A percentile compares a stretch with the other conserved stretches of the same genome.
Evolutionary conservation across 2,888 invertebrate genomes (phyloP).

Genomic region (Deilephila elpenor): DNA sequence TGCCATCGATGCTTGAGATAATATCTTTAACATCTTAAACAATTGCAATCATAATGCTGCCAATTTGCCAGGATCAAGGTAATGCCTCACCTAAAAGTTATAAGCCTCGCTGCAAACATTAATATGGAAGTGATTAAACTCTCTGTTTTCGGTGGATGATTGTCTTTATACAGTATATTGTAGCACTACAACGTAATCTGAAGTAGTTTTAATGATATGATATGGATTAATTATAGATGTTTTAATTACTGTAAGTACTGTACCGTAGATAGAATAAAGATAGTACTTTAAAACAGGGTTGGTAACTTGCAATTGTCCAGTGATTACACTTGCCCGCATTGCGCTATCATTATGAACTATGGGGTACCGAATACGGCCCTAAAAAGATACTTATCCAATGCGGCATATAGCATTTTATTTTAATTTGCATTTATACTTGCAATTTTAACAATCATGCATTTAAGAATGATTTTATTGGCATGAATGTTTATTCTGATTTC

Average conservation of each 20-base stretch:
- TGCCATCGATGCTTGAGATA: background rate
- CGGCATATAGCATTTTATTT: too few relatives aligned
- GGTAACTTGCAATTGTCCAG: background rate
- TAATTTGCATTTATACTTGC: too few relatives aligned
- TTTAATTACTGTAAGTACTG: background rate
- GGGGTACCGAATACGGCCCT: background rate
- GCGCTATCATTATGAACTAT: too few relatives aligned
- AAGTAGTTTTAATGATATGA: background rate
- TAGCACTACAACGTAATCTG: background rate
- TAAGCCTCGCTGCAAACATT: background rate
- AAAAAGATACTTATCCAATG: background rate
- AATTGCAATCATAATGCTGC: background rate
- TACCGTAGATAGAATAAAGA: background rate
- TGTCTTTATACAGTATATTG: background rate
- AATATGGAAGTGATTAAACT: background rate
- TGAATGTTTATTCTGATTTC: too few relatives aligned
- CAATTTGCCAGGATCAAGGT: background rate
- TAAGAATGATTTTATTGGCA: background rate
- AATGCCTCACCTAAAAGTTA: background rate
- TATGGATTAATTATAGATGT: background rate
- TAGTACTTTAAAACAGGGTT: background rate
- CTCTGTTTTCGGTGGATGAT: slow-evolving; percentile 10
- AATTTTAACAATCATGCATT: background rate
- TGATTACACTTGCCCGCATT: background rate
- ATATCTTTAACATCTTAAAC: too few relatives aligned